Evolutionary conservation across 2,888 invertebrate species (phyloP).

Genomic region (Drosophila kokeensis): DNA sequence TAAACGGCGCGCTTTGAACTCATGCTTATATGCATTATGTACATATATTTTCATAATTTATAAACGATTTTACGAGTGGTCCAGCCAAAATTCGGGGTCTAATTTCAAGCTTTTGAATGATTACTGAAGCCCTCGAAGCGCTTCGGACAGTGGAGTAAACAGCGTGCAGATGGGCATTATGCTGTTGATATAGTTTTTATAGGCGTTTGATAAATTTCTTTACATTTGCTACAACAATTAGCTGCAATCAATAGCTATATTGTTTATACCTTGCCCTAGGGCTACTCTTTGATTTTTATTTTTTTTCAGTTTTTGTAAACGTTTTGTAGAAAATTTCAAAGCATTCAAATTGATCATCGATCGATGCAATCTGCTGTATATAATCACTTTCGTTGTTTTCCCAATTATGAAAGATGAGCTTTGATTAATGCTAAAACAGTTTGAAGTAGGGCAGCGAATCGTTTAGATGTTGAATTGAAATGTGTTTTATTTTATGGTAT

Average conservation of each 20-base stretch:
- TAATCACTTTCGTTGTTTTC: constrained; percentile 34
- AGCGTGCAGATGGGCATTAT: constrained; percentile 16
- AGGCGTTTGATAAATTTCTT: constrained; percentile 79
- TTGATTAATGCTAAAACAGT: constrained; percentile 25
- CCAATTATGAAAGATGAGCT: constrained; percentile 38
- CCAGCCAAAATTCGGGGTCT: constrained; percentile 59
- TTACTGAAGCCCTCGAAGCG: constrained; percentile 65
- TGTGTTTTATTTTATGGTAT: neutral
- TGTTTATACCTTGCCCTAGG: constrained; percentile 59
- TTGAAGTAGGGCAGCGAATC: constrained; percentile 25
- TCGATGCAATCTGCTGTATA: constrained; percentile 29
- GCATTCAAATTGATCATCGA: constrained; percentile 44
- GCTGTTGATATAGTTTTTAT: constrained; percentile 76
- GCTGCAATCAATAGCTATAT: constrained; percentile 76
- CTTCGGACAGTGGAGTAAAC: constrained; percentile 15
- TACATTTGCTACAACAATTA: constrained; percentile 74
- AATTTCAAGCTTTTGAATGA: constrained; percentile 69
- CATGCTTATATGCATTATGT: constrained; percentile 72
- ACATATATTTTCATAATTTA: constrained; percentile 80
- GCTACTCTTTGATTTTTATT: constrained; percentile 22
- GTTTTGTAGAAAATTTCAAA: constrained; percentile 34
- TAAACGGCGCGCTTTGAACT: constrained; percentile 76
- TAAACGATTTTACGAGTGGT: constrained; percentile 69
- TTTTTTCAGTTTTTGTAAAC: constrained; percentile 8
- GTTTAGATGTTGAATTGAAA: neutral